Evolutionary conservation across 2,113 vertebrate species (phyloP), one percentile per base, ranked within the genome.

Genomic region (Festucalex cinctus): DNA sequence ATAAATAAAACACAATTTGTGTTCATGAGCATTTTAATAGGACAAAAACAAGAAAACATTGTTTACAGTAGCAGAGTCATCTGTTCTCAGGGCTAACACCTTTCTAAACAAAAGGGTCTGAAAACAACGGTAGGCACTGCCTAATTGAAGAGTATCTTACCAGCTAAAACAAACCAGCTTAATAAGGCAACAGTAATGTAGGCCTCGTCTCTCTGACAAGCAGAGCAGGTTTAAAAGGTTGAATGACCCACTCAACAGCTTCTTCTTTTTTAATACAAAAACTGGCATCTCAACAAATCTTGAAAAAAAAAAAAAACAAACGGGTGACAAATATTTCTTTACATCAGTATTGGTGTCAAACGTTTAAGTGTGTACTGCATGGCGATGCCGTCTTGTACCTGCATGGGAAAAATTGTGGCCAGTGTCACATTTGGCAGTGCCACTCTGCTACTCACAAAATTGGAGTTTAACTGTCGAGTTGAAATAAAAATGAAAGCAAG

Each of bases 21-120:
- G 82, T 87, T 86, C 86, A 88, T 87, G 73, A 88, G 86, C 85
- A 88, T 88, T 91, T 90, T 90, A 90, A 91, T 91, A 85, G 83
- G 84, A 91, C 88, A 91, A 91, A 62, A 88, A 88, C 89, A 91
- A 88, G 84, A 89, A 90, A 87, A 89, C 80, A 87, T 86, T 82
- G 85, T 86, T 88, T 89, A 90, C 85, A 90, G 87, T 88, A 90
- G 90, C 87, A 90, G 88, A 88, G 85, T 90, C 85, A 84, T 85
- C 83, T 77, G 80, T 89, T 87, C 72, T 80, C 78, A 82, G 84
- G 87, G 85, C 77, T 70, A 87, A 88, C 86, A 80, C 79, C 86
- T 87, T 82, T 85, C 83, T 76, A 81, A 87, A 88, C 77, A 79
- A 84, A 84, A 83, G 65, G 80, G 81, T 85, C 64, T 86, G 81